A percentile compares a stretch with the other conserved stretches of the same genome.
phyloP scores from a whole-genome alignment of 2,888 invertebrate genomes.

The Xylota segnis region DNA sequence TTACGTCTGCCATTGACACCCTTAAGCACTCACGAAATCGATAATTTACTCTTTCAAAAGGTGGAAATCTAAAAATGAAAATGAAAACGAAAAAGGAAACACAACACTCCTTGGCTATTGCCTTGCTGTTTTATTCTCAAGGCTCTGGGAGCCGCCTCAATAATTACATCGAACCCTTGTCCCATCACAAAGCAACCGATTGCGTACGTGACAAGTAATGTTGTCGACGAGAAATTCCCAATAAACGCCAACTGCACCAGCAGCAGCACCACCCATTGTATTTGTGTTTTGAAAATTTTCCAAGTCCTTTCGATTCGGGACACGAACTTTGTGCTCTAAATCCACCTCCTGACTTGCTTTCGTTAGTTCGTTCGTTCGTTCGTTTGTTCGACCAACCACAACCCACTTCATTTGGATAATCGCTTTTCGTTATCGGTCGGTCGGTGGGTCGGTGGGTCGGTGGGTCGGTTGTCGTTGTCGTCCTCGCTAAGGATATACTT shows the following conservation, averaged over 20 bases:
- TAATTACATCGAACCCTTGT: conserved; percentile 67
- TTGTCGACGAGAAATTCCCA: conserved; percentile 19
- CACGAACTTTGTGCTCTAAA: conserved; percentile 59
- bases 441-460: conserved; percentile 17
- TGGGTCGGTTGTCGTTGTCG: background rate
- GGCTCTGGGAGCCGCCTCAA: conserved; percentile 40
- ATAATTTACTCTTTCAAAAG: conserved; percentile 61
- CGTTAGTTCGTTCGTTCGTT: background rate
- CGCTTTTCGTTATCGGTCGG: conserved; percentile 49
- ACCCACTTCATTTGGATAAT: conserved; percentile 71
- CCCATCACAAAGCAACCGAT: conserved; percentile 43
- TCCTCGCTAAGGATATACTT: background rate
- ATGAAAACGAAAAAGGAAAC: conserved; percentile 23
- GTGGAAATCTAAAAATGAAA: conserved; percentile 45
- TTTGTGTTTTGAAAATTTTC: conserved; percentile 44
- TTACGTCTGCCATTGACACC: conserved; percentile 68
- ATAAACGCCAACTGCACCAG: conserved; percentile 33
- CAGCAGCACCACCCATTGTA: conserved; percentile 26
- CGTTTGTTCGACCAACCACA: conserved; percentile 32
- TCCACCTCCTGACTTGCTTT: conserved; percentile 40
- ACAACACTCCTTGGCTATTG: conserved; percentile 29
- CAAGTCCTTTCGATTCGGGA: conserved; percentile 48
- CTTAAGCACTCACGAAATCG: conserved; percentile 72
- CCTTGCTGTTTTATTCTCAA: background rate
- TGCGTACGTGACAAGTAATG: conserved; percentile 65